Evolutionary conservation across 2,888 invertebrate genomes (phyloP).

Genomic region (Pilophorus perplexus): DNA sequence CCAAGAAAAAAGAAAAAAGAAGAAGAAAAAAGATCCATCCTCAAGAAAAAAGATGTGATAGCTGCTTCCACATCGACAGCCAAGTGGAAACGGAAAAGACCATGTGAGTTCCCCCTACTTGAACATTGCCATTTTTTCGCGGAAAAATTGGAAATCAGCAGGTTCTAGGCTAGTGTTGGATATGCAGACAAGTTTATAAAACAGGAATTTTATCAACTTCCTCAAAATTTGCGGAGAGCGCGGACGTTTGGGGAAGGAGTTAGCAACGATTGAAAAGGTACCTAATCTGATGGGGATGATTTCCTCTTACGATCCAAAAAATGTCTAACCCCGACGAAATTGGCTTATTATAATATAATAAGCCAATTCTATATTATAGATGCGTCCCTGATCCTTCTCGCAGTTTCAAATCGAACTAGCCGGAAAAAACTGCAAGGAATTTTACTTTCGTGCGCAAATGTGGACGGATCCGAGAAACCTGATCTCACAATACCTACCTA

Average conservation of each 20-base stretch:
- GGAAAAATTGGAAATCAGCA: not conserved
- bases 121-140: not conserved
- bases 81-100: not conserved
- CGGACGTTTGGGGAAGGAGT: not conserved
- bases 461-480: not conserved
- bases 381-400: not conserved
- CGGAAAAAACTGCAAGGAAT: not conserved
- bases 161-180: not conserved
- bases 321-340: not conserved
- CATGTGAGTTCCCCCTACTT: conserved; percentile 3
- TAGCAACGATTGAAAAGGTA: not conserved
- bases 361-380: too few relatives aligned
- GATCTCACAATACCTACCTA: not conserved
- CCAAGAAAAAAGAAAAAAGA: too few relatives aligned
- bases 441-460: not conserved
- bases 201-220: not conserved
- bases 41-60: conserved; percentile 1
- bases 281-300: not conserved
- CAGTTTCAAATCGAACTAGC: not conserved
- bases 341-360: not conserved
- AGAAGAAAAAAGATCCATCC: too few relatives aligned
- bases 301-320: not conserved
- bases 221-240: not conserved
- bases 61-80: not conserved
- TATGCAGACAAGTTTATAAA: not conserved